Percentiles rank a stretch among this genome's conserved stretches.
phyloP scores from a whole-genome alignment of 2,888 invertebrate genomes.

The Parasteatoda lunata region DNA sequence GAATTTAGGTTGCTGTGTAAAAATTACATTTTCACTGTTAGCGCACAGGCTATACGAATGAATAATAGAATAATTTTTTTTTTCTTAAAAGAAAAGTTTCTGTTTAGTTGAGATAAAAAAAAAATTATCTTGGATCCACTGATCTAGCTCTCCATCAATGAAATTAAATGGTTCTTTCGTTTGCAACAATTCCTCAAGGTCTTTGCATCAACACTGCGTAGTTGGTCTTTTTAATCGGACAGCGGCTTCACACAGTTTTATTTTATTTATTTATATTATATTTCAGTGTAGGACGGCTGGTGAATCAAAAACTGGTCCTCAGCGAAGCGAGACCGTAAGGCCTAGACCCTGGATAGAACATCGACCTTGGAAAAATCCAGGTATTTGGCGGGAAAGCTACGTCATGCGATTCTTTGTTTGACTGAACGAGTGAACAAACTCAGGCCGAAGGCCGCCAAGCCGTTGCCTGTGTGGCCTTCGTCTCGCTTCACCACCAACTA shows the following conservation, averaged over 20 bases:
- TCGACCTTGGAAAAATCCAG: constrained; percentile 38
- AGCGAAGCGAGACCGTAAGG: background rate
- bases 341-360: constrained; percentile 9
- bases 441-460: background rate
- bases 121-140: too few species aligned
- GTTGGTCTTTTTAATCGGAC: background rate
- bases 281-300: background rate
- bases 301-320: background rate
- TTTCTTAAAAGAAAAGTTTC: too few species aligned
- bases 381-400: constrained; percentile 50
- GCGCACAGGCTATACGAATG: too few species aligned
- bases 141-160: too few species aligned
- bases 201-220: background rate
- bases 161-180: too few species aligned
- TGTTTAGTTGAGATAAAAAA: too few species aligned
- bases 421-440: background rate
- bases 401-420: constrained; percentile 8
- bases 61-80: too few species aligned
- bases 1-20: too few species aligned
- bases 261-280: background rate
- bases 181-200: background rate
- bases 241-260: background rate
- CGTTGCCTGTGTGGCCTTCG: background rate
- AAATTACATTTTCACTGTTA: too few species aligned
- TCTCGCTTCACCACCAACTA: background rate